These are phyloP conservation scores for Criorhina ranunculi DNA, from an alignment of 2,888 invertebrate genomes.

Conservation along the genomic window DNA sequence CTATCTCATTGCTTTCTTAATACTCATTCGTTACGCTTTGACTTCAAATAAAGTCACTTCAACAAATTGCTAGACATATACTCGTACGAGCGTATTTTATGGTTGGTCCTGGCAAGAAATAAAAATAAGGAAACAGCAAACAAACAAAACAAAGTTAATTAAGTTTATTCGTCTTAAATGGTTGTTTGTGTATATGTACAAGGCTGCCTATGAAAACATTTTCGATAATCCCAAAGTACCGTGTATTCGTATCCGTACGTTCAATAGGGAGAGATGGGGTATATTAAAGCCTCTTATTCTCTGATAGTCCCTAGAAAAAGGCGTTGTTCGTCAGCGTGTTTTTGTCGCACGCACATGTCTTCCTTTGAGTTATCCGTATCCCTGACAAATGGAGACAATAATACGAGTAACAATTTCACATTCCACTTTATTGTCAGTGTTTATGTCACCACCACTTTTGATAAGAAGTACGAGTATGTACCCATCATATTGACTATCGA, in stretches of 20 bases:
- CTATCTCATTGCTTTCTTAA: conserved; percentile 18
- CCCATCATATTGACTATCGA: conserved; percentile 28
- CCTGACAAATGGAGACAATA: too few relatives aligned
- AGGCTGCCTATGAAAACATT: conserved; percentile 12
- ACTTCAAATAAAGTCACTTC: conserved; percentile 44
- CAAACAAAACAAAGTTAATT: conserved; percentile 59
- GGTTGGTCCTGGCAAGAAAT: conserved; percentile 28
- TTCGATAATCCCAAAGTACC: conserved; percentile 46
- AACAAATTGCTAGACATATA: conserved; percentile 38
- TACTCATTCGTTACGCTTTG: conserved; percentile 10
- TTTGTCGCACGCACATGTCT: background rate
- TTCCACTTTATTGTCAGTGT: conserved; percentile 8
- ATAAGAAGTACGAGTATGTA: conserved; percentile 11
- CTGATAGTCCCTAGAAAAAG: background rate
- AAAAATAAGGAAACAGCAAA: conserved; percentile 27
- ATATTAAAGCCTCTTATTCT: conserved; percentile 1
- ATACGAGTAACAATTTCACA: conserved; percentile 12
- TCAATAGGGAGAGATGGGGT: background rate
- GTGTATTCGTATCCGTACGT: too few relatives aligned
- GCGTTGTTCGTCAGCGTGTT: background rate
- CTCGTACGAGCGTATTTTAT: conserved; percentile 21
- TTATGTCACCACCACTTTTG: conserved; percentile 6
- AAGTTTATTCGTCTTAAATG: conserved; percentile 46
- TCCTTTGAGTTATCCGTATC: conserved; percentile 1
- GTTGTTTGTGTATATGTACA: conserved; percentile 41